Percentiles rank a stretch among this genome's conserved stretches.
phyloP scores from a whole-genome alignment of 2,888 invertebrate genomes.

The Eupithecia inturbata region DNA sequence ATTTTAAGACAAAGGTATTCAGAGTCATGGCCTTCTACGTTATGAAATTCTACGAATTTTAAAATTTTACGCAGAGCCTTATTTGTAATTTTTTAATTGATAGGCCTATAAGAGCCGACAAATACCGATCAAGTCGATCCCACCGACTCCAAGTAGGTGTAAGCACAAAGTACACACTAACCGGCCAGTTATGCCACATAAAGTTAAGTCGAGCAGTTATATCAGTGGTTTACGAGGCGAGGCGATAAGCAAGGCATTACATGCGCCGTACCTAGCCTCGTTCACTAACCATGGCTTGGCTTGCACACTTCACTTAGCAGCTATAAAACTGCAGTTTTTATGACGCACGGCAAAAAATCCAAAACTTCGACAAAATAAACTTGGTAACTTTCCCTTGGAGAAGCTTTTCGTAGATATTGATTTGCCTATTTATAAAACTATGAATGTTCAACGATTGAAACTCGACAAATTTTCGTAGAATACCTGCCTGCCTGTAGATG shows the following conservation, averaged over 20 bases:
- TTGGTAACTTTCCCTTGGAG: neutral
- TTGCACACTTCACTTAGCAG: slow-evolving; percentile 4
- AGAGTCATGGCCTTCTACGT: neutral
- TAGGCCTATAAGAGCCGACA: neutral
- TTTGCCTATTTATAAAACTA: neutral
- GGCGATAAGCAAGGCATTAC: slow-evolving; percentile 63
- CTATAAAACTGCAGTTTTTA: slow-evolving; percentile 1
- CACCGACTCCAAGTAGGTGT: neutral
- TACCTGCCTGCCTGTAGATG: too few relatives aligned
- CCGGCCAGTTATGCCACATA: slow-evolving; percentile 56
- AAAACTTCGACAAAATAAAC: neutral
- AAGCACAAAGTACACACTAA: slow-evolving; percentile 31
- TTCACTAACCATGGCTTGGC: slow-evolving; percentile 23
- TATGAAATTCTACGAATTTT: too few relatives aligned
- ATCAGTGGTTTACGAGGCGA: slow-evolving; percentile 74
- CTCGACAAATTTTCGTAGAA: neutral
- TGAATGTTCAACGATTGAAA: neutral
- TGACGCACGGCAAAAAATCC: neutral
- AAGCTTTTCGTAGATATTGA: neutral
- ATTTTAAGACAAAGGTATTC: neutral
- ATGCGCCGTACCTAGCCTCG: slow-evolving; percentile 35
- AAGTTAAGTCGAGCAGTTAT: slow-evolving; percentile 67
- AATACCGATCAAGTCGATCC: neutral
- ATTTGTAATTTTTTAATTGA: neutral
- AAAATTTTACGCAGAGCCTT: neutral